Evolutionary conservation across 2,797 vertebrate species (phyloP), one percentile per base, ranked within the genome.

Genomic region (Florisuga fusca): DNA sequence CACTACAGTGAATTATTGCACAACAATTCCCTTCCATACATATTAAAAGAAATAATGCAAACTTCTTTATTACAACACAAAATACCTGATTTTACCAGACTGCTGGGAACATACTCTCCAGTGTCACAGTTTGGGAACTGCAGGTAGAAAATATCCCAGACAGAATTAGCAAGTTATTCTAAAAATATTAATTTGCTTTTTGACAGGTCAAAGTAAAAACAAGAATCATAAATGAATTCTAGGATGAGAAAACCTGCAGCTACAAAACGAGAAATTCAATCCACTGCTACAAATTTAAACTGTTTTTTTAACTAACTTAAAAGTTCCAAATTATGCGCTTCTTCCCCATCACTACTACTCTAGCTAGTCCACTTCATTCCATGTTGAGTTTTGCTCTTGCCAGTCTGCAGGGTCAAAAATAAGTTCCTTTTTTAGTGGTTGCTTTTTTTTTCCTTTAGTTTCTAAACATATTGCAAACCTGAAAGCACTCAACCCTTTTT

Each of bases 391-490:
- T 89, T 81, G 51, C 68, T 91, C 59, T 53, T 86, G 50, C 74
- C 34, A 92, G 72, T 61, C 46, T 36, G 13, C 26, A 29, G 45
- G 58, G 71, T 84, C 76, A 96, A 62, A 92, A 76, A 22, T 25
- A 83, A 84, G 21, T 61, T 95, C 17, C 38, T 41, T 41, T 41
- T 41, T 48, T 63, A 86, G 38, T 23, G 19, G 29, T 21, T 84
- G 22, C 26, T 11, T 53, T 68, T 45, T 16, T 46, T 13, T 85
- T 61, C 62, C 41, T 13, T 87, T 64, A 58, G 68, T 73, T 95
- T 82, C 82, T 92, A 80, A 96, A 81, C 45, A 89, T 91, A 95
- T 53, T 71, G 45, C 66, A 84, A 92, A 94, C 87, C 87, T 88
- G 80, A 91, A 91, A 91, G 85, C 71, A 88, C 76, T 95, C 85